phyloP scores from a whole-genome alignment of 2,888 invertebrate species.

The Drosophila quinaria region DNA sequence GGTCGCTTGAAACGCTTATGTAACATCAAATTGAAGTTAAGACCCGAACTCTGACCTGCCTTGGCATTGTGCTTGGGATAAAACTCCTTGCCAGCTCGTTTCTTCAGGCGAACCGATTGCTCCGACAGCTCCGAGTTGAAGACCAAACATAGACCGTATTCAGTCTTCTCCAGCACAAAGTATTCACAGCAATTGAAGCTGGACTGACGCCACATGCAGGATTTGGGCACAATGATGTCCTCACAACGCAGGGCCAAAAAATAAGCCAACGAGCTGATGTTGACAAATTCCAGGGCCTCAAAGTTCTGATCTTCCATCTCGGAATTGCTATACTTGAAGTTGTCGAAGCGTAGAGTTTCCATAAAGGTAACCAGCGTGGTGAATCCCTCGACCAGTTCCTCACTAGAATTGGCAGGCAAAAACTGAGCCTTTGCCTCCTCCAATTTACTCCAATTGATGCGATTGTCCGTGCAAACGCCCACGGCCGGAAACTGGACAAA shows the following conservation, averaged over 20 bases:
- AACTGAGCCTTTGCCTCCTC: constrained; percentile 74
- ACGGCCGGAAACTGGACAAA: constrained; percentile 83
- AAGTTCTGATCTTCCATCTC: constrained; percentile 79
- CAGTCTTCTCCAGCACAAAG: constrained; percentile 85
- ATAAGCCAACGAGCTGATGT: constrained; percentile 67
- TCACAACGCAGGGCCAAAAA: constrained; percentile 81
- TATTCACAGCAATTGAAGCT: constrained; percentile 85
- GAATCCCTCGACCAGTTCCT: constrained; percentile 65
- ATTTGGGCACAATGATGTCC: constrained; percentile 81
- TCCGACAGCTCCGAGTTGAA: constrained; percentile 85
- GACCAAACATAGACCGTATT: constrained; percentile 86
- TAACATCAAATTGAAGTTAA: constrained; percentile 66
- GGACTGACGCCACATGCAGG: constrained; percentile 85
- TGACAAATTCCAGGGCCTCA: constrained; percentile 75
- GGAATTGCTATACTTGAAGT: constrained; percentile 59
- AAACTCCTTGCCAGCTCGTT: constrained; percentile 42
- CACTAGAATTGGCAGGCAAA: constrained; percentile 69
- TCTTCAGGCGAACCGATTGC: constrained; percentile 37
- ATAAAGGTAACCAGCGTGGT: constrained; percentile 68
- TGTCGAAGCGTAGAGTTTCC: constrained; percentile 80
- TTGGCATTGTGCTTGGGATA: constrained; percentile 80
- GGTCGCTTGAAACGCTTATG: constrained; percentile 57
- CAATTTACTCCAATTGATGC: constrained; percentile 83
- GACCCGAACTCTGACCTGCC: constrained; percentile 76
- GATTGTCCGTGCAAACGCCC: constrained; percentile 82